Base-by-base conservation (phyloP, 2,113 vertebrate species). In the Mastomys natalensis region DNA sequence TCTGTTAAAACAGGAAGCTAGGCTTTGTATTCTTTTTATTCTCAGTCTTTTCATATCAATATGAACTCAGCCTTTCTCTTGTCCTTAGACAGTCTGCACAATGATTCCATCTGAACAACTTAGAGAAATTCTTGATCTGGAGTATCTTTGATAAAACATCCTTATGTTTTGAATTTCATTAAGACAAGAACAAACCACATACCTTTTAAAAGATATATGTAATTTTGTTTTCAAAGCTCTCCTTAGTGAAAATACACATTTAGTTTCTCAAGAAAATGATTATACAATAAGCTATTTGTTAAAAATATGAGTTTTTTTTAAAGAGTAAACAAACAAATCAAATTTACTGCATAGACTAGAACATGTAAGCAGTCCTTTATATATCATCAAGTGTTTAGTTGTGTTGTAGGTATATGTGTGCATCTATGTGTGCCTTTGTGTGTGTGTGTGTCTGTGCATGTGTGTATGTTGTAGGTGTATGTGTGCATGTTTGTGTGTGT, bases 351-450 rank as follows among this genome's bases (percentile, higher is more conserved):
- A 95, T 98, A 84, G 97, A 95, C 89, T 97, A 97, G 92, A 95
- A 98, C 97, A 97, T 98, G 72, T 97, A 97, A 97, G 80, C 92
- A 93, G 95, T 97, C 87, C 96, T 97, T 97, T 89, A 97, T 98
- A 98, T 98, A 97, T 87, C 95, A 95, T 93, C 96, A 97, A 95
- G 87, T 95, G 94, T 94, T 97, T 97, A 78, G 48, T 37, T 55
- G 51, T 80, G 77, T 6, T 55, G 17, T 80, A 34, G 2, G 5
- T 34, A 37, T 68, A 1, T 68, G 31, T 68, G 66, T 68, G 31
- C 4, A 16, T 22, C 60, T 24, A 7, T 68, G 31, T 68, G 66
- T 37, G 10, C 29, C 5, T 68, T 31, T 68, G 64, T 66, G 64
- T 66, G 64, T 66, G 4, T 68, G 31, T 68, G 64, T 66, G 64